Evolutionary conservation across 1,140 invertebrate genomes (phyloP), one percentile per base, ranked within the genome.

Genomic region (Paraescarpia echinospica): DNA sequence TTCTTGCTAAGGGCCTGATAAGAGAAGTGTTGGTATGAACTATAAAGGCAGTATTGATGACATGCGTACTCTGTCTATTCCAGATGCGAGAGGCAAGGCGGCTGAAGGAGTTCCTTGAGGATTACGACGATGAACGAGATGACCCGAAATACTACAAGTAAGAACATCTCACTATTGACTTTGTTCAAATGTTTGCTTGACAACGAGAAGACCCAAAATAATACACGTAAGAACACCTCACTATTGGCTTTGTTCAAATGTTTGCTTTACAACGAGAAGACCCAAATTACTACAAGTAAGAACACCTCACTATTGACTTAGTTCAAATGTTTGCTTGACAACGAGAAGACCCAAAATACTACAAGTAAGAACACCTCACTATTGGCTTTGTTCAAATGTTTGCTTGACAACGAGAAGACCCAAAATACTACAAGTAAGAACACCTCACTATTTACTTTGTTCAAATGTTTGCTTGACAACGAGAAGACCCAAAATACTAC

Each of bases 71-170:
- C 1, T 92, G 91, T 88, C n/a, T 92, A 92, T 94, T 93, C 93
- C 96, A 98, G 93, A 97, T 98, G 95, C 97, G 97, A 93, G 99
- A 99, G 96, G 99, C 98, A 0, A 98, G 98, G 96, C 97, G 98
- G 89, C 97, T 99, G 27, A 99, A 99, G 96, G 98, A 99, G 96
- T 99, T 99, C 95, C 97, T 99, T 18, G 99, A 99, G 96, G 99
- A 99, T 96, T 99, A 99, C 95, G 99, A 99, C 96, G 99, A 99
- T 96, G 98, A 99, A 96, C 97, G 98, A 91, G 98, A 99, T 96
- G 99, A 99, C 96, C 97, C 98, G 35, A 99, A 99, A 96, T 99
- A 98, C 96, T 99, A 99, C 96, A 99, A 98, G 97, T 98, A 96
- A 96, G 96, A 95, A 34, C 35, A 5, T 2, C 35, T 33, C 2